Evolutionary conservation across 2,797 vertebrate genomes (phyloP).

Genomic region (Sebastolobus alascanus): DNA sequence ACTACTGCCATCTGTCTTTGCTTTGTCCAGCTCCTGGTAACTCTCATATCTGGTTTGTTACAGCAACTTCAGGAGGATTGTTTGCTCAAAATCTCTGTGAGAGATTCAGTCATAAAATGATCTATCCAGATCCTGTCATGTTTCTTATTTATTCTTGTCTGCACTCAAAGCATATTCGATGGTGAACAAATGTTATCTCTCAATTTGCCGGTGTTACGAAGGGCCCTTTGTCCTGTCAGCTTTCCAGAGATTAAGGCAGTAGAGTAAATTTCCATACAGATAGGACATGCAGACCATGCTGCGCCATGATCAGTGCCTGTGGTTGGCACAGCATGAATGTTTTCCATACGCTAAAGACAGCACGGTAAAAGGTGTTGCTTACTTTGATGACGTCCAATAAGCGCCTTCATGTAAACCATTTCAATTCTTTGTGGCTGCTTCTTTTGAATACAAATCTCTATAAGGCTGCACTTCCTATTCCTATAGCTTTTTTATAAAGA

Average conservation of each 20-base stretch:
- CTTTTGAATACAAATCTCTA: neutral
- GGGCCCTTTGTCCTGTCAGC: neutral
- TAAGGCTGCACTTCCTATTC: neutral
- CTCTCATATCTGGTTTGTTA: constrained; percentile 6
- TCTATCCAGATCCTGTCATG: neutral
- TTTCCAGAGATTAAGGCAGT: constrained; percentile 1
- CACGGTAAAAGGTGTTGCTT: neutral
- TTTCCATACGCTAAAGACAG: neutral
- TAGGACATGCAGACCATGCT: neutral
- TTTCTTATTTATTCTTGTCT: neutral
- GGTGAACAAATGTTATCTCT: constrained; percentile 13
- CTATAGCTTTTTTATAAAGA: neutral
- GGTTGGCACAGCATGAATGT: neutral
- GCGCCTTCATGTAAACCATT: neutral
- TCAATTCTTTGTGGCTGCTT: neutral
- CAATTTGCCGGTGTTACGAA: neutral
- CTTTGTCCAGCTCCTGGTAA: neutral
- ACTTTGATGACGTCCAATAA: neutral
- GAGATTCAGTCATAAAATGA: neutral
- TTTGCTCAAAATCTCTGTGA: neutral
- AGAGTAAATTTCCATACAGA: constrained; percentile 34
- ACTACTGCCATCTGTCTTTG: neutral
- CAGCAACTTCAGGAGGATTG: neutral
- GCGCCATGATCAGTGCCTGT: neutral
- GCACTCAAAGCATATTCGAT: neutral